Percentiles rank a stretch among this genome's conserved stretches.
phyloP scores from a whole-genome alignment of 2,888 invertebrate genomes.

The Stictocephala bisonia region DNA sequence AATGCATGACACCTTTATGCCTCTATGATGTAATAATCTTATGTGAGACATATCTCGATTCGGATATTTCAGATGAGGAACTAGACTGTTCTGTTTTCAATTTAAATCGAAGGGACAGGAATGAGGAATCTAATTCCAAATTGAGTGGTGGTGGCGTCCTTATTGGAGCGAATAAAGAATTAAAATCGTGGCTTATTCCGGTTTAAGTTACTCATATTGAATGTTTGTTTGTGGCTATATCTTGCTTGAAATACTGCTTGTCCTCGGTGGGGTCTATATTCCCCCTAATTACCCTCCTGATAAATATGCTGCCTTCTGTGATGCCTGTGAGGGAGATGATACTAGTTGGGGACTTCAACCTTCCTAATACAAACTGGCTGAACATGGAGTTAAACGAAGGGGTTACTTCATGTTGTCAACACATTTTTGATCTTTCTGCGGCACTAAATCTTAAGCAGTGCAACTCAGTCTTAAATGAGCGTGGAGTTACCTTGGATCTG shows the following conservation, averaged over 20 bases:
- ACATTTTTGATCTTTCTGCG: not conserved
- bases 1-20: not conserved
- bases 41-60: not conserved
- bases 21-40: not conserved
- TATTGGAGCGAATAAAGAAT: not conserved
- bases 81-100: not conserved
- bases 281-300: not conserved
- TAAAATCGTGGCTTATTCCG: not conserved
- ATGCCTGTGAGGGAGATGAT: not conserved
- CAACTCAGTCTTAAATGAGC: conserved; percentile 3
- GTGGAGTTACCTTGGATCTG: not conserved
- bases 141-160: not conserved
- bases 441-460: not conserved
- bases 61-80: conserved; percentile 1
- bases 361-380: not conserved
- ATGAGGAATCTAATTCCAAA: conserved; percentile 1
- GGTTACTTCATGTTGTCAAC: not conserved
- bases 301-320: conserved; percentile 17
- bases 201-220: not conserved
- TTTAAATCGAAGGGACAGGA: conserved; percentile 9
- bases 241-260: not conserved
- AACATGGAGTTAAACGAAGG: not conserved
- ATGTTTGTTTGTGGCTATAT: conserved; percentile 8
- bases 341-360: not conserved
- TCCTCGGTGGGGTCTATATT: conserved; percentile 12